phyloP scores from a whole-genome alignment of 2,113 vertebrate species.

The Prionailurus bengalensis region DNA sequence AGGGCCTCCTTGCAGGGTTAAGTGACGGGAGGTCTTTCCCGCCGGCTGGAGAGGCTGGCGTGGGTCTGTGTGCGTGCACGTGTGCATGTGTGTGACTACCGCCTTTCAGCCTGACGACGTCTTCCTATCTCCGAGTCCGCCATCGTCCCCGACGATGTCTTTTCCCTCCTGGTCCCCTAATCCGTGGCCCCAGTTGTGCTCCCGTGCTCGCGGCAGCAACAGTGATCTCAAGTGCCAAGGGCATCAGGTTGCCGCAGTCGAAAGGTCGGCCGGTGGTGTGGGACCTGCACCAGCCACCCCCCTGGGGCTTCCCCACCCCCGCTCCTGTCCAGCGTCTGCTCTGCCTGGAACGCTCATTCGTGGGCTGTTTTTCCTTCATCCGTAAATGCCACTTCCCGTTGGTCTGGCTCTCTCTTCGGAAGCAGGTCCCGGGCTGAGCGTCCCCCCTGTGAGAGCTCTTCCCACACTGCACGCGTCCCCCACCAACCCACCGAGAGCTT shows the following conservation, averaged over 20 bases:
- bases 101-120: background rate
- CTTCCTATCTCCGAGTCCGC: background rate
- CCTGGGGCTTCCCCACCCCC: no score
- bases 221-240: background rate
- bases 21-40: background rate
- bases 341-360: no score
- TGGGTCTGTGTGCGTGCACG: background rate
- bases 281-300: background rate
- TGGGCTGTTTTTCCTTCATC: background rate
- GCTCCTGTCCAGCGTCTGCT: no score
- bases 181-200: background rate
- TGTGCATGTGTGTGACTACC: background rate
- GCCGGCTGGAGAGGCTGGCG: background rate
- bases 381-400: background rate
- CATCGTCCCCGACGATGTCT: fast-evolving
- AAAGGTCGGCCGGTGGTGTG: no score
- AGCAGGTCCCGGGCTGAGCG: background rate
- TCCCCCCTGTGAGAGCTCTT: background rate
- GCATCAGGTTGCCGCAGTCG: no score
- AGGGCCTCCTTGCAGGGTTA: background rate
- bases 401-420: background rate
- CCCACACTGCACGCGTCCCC: no score
- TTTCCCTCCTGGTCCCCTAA: background rate
- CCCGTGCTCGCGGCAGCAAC: background rate
- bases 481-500: no score